Percentiles rank a stretch among this genome's conserved stretches.
These are phyloP conservation scores for Atrina japonica DNA, from an alignment of 2,888 invertebrate genomes.

Conservation along the genomic window DNA sequence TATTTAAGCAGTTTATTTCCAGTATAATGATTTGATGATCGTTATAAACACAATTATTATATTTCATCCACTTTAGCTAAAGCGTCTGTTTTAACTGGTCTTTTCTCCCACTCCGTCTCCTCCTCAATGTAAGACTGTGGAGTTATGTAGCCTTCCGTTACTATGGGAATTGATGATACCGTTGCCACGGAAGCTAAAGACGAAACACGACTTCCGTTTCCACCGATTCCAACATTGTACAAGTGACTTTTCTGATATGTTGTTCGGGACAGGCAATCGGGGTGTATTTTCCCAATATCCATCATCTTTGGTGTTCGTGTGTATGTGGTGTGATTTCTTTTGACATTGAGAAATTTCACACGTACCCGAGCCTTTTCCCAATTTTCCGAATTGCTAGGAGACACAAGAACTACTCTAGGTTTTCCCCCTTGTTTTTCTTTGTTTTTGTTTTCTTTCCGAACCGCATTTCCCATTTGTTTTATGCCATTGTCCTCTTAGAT, in stretches of 20 bases:
- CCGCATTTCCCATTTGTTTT: conserved; percentile 28
- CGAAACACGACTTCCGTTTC: neutral
- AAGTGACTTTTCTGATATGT: conserved; percentile 36
- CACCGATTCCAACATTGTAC: conserved; percentile 28
- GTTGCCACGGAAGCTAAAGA: conserved; percentile 26
- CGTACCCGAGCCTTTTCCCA: conserved; percentile 24
- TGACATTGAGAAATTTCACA: conserved; percentile 52
- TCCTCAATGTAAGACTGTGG: neutral
- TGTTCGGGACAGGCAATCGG: conserved; percentile 37
- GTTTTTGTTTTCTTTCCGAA: neutral
- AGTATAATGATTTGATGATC: too few species aligned
- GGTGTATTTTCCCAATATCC: conserved; percentile 50
- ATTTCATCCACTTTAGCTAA: conserved; percentile 19
- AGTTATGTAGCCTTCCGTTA: conserved; percentile 6
- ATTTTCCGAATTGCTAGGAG: conserved; percentile 40
- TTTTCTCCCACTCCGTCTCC: conserved; percentile 16
- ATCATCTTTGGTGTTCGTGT: conserved; percentile 54
- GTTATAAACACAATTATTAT: too few species aligned
- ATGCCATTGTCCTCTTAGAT: neutral
- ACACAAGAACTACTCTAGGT: conserved; percentile 51
- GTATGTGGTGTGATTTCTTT: conserved; percentile 36
- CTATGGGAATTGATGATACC: conserved; percentile 6
- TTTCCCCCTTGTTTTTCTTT: conserved; percentile 17
- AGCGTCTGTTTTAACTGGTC: conserved; percentile 9
- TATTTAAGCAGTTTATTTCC: too few species aligned